Base-by-base conservation (phyloP, 2,888 invertebrate species). In the Nycteola revayana region DNA sequence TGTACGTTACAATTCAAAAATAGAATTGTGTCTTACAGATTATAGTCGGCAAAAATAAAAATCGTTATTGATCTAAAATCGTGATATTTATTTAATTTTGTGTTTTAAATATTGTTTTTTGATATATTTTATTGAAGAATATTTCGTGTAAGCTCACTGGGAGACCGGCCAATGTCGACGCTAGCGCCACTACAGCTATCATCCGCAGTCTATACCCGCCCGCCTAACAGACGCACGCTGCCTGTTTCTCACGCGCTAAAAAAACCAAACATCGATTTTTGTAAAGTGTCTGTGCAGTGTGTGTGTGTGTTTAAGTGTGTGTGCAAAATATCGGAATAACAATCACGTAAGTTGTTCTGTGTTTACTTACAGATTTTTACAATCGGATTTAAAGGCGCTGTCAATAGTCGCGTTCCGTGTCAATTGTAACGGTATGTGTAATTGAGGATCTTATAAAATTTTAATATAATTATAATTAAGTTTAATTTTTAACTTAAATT, bases 251-350 rank as follows among this genome's bases (percentile, higher is more conserved):
- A 36, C 49, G 49, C 28, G 24, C 28, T 36, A 57, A 47, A 36
- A 42, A 56, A 50, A 51, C 42, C 48, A 47, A 48, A 63, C 63
- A 63, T 63, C 62, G 62, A 63, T 63, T 63, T 63, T 63, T 60
- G 48, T 37, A 32, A 33, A 44, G 56, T 57, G 59, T 36, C 45
- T 39, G 63, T 63, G 68, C 50, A 51, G 55, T 55, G 55, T 53
- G 53, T 59, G 53, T 60, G 65, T 54, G 65, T 55, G 49, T 46
- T 29, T 32, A 2, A 21, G 49, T 54, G 56, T 51, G 50, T 52
- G 61, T 62, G 51, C 21, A 32, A 54, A 58, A 46, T 44, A 37
- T 42, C 24, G 43, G 57, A 56, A 57, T 57, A 33, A 51, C 36
- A 43, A 36, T 42, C 41, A 59, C 51, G 57, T 59, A 45, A 57